A percentile compares a stretch with the other conserved stretches of the same genome.
These are phyloP conservation scores for Neoarius graeffei DNA, from an alignment of 2,113 vertebrate genomes.

Conservation along the genomic window DNA sequence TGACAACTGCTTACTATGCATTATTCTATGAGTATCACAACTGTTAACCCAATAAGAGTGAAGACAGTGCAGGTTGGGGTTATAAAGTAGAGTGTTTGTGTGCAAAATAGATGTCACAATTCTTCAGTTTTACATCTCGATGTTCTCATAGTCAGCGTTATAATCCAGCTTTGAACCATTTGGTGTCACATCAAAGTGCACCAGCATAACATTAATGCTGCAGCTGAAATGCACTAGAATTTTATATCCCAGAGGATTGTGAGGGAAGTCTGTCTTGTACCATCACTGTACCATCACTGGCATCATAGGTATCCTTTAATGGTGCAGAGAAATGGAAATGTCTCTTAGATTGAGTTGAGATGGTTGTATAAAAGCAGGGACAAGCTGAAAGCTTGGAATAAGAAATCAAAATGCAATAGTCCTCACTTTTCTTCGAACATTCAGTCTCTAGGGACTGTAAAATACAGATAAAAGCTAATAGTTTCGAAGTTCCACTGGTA, in stretches of 20 bases:
- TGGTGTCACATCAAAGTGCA: slow-evolving; percentile 4
- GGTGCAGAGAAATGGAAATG: slow-evolving; percentile 51
- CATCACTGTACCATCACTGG: slow-evolving; percentile 20
- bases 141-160: not conserved
- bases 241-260: not conserved
- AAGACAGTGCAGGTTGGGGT: not conserved
- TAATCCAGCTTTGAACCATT: not conserved
- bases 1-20: not conserved
- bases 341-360: slow-evolving; percentile 48
- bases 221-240: not conserved
- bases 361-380: slow-evolving; percentile 55
- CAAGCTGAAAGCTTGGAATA: slow-evolving; percentile 58
- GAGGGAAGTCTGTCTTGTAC: slow-evolving; percentile 5
- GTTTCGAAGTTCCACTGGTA: slow-evolving; percentile 58
- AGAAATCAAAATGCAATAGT: slow-evolving; percentile 59
- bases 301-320: slow-evolving; percentile 52
- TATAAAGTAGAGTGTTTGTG: not conserved
- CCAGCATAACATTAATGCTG: slow-evolving; percentile 5
- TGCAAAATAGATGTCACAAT: not conserved
- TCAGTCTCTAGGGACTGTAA: slow-evolving; percentile 61
- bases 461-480: slow-evolving; percentile 65
- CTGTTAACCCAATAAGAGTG: not conserved
- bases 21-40: not conserved
- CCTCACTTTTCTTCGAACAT: slow-evolving; percentile 56
- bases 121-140: not conserved